Evolutionary conservation across 1,140 invertebrate genomes (phyloP), one percentile per base, ranked within the genome.

Genomic region (Apis cerana): DNA sequence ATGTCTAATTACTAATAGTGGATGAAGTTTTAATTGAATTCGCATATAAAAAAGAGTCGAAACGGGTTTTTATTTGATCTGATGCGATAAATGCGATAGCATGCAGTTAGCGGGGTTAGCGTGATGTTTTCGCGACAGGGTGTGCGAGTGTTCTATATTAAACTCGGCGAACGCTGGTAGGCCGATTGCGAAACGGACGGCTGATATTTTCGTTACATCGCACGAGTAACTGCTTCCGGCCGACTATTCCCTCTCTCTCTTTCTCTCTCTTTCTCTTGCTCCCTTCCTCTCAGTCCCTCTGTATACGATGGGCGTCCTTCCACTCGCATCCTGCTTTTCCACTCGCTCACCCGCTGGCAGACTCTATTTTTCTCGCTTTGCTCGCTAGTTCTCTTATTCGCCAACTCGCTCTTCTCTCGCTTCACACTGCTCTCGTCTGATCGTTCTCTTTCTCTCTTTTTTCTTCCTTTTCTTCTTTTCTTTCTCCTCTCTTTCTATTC

Each of bases 151-250:
- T 91, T 92, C 92, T 92, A 92, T 92, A 92, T 91, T 92, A 92
- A 92, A 92, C 91, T 85, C 84, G 86, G 84, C 89, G 85, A 89
- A 91, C 90, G 90, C 91, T 87, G 85, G 89, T 89, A 90, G 86
- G 83, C 76, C 90, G 88, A 92, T 92, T 92, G 91, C 92, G 91
- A 92, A 92, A 92, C 91, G 87, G 82, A 80, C 89, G 88, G 87
- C 77, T 91, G 91, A 93, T 93, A 92, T 93, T 93, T 92, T 92
- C 90, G 92, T 91, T 91, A 85, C 91, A 89, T 91, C 91, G 90
- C 82, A 91, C 90, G 91, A 93, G 89, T 92, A 92, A 92, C 92
- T 92, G 90, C 92, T 93, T 93, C 92, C 92, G 92, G 91, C 91
- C 92, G 87, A 89, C 80, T 69, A 85, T 86, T 43, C 33, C 33